Percentiles rank a stretch among this genome's conserved stretches.
These are phyloP conservation scores for Protonemura montana DNA, from an alignment of 2,888 invertebrate species.

Conservation along the genomic window DNA sequence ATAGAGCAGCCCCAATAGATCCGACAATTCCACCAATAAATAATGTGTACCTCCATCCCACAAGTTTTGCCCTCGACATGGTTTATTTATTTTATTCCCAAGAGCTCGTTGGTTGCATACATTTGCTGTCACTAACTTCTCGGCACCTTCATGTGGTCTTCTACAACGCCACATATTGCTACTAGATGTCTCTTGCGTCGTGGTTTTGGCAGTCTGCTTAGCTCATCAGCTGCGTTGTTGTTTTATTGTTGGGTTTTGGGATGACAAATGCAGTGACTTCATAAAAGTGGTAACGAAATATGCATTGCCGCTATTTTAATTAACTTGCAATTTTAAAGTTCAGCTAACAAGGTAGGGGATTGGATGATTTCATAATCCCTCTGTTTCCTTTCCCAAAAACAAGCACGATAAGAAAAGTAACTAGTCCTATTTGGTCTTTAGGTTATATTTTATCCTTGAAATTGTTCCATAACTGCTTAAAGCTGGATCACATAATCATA, in stretches of 20 bases:
- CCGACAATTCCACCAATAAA: conserved; percentile 67
- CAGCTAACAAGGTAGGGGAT: not conserved
- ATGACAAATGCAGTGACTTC: conserved; percentile 12
- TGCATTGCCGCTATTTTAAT: not conserved
- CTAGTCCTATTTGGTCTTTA: not conserved
- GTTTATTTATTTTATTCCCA: not conserved
- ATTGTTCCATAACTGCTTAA: not conserved
- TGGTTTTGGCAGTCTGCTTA: not conserved
- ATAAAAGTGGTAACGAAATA: not conserved
- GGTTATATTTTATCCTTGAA: not conserved
- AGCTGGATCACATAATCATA: not conserved
- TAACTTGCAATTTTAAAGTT: not conserved
- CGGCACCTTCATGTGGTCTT: conserved; percentile 4
- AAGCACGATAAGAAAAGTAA: not conserved
- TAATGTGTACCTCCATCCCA: conserved; percentile 64
- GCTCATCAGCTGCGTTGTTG: not conserved
- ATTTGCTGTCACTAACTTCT: not conserved
- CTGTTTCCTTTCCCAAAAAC: not conserved
- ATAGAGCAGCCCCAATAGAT: conserved; percentile 63
- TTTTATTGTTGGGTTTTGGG: not conserved
- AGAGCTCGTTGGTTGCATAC: not conserved
- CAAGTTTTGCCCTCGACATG: conserved; percentile 19
- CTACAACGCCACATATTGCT: not conserved
- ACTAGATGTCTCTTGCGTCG: not conserved
- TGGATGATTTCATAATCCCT: not conserved